Evolutionary conservation across 1,140 invertebrate species (phyloP), one percentile per base, ranked within the genome.

Genomic region (Tetraneura akinire): DNA sequence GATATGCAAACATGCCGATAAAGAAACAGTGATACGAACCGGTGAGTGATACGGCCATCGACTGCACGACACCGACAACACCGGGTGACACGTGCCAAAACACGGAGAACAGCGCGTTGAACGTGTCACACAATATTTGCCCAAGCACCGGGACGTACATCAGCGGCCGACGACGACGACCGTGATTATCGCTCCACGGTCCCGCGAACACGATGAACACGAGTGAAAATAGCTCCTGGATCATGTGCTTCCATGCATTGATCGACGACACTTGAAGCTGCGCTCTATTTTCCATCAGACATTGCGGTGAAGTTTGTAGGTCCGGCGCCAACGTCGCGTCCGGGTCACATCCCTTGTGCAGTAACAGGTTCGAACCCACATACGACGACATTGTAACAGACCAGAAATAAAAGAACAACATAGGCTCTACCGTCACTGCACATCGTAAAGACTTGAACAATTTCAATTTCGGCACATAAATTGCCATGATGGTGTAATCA

Each of bases 101-200:
- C 53, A 60, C 37, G 42, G 78, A 0, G 60, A 49, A 53, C 37
- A 80, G 42, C 1, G 37, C 10, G 53, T 64, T 68, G 10, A 32
- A 13, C 45, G 78, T 23, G 60, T 68, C 57, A 45, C 62, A 45
- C 26, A 66, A 9, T 23, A 68, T 66, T n/a, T 66, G 78, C 9
- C 82, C 82, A 23, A 82, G 8, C 21, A 86, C 83, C 5, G 87
- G 85, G 9, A 88, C 62, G 6, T 87, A 81, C 60, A 89, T 83
- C 0, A 87, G 85, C 11, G 86, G 80, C 82, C 87, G 88, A 42
- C 87, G 82, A 11, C 86, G 84, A n/a, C 82, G 70, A 14, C 81
- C 83, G 73, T 82, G 81, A 18, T 3, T 83, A 37, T 81, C 83
- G 70, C 62, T 83, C 82, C 64, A 86, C 32, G 53, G 84, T 18